Evolutionary conservation across 2,888 invertebrate species (phyloP).

Genomic region (Mythimna ferrago): DNA sequence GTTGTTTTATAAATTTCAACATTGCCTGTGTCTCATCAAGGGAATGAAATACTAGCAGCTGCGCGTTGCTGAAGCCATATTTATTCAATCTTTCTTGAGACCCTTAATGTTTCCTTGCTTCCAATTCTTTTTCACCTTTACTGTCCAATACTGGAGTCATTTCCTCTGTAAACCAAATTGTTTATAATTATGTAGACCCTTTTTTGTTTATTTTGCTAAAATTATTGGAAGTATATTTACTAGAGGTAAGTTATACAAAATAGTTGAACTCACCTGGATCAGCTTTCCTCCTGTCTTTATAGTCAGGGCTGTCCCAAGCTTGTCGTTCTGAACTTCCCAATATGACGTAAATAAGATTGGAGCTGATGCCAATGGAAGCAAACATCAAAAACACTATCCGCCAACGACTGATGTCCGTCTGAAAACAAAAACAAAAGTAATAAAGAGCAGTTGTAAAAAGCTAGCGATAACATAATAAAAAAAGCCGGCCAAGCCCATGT

Average conservation of each 20-base stretch:
- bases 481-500: too few species aligned
- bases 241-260: too few species aligned
- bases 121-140: conserved; percentile 59
- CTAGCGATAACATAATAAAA: too few species aligned
- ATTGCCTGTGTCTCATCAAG: background rate
- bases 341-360: conserved; percentile 92
- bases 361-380: conserved; percentile 91
- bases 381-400: conserved; percentile 93
- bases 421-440: conserved; percentile 41
- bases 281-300: conserved; percentile 69
- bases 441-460: background rate
- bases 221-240: background rate
- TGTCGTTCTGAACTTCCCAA: conserved; percentile 93
- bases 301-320: conserved; percentile 93
- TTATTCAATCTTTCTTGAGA: background rate
- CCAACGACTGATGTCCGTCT: conserved; percentile 93
- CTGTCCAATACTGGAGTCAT: conserved; percentile 70
- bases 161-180: conserved; percentile 78
- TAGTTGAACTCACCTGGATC: conserved; percentile 73
- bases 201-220: background rate
- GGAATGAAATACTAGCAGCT: background rate
- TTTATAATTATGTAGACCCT: background rate
- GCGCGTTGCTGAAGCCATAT: background rate
- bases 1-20: background rate
- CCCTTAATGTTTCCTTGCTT: conserved; percentile 44